These are phyloP conservation scores for Amphipyra berbera DNA, from an alignment of 2,888 invertebrate genomes.

Conservation along the genomic window DNA sequence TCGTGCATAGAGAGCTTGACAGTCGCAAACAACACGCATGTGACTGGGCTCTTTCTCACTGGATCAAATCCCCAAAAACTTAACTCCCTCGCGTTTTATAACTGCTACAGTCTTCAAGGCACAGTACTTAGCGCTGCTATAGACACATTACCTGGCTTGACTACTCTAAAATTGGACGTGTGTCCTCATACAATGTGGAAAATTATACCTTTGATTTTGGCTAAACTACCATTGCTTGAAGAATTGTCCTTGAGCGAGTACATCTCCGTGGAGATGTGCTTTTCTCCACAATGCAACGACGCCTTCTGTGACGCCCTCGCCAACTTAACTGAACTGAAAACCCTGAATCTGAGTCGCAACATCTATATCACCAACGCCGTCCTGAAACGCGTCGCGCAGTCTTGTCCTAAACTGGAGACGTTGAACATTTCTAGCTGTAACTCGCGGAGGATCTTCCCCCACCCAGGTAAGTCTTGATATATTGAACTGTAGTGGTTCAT, in stretches of 20 bases:
- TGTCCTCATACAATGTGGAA: conserved; percentile 82
- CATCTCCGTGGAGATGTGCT: conserved; percentile 66
- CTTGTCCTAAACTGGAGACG: conserved; percentile 81
- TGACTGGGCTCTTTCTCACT: conserved; percentile 82
- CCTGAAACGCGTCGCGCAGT: conserved; percentile 83
- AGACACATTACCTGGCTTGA: conserved; percentile 73
- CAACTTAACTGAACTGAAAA: conserved; percentile 80
- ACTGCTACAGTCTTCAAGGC: conserved; percentile 84
- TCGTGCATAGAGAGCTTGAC: conserved; percentile 76
- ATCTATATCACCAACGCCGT: conserved; percentile 87
- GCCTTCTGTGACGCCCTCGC: conserved; percentile 78
- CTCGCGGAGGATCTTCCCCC: conserved; percentile 65
- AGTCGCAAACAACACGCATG: conserved; percentile 80
- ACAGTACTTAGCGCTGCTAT: conserved; percentile 78
- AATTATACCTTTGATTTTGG: conserved; percentile 77
- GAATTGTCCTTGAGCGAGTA: conserved; percentile 83
- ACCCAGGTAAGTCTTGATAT: conserved; percentile 65
- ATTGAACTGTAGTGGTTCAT: too few relatives aligned
- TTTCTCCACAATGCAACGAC: conserved; percentile 68
- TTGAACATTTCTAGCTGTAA: conserved; percentile 86
- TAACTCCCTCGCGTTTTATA: conserved; percentile 77
- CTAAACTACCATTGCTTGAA: conserved; percentile 74
- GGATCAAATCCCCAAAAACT: conserved; percentile 72
- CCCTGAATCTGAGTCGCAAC: conserved; percentile 83
- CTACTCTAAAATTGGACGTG: conserved; percentile 76